These are phyloP conservation scores for Pantherophis alleghaniensis DNA, from an alignment of 2,797 vertebrate species.

Conservation along the genomic window DNA sequence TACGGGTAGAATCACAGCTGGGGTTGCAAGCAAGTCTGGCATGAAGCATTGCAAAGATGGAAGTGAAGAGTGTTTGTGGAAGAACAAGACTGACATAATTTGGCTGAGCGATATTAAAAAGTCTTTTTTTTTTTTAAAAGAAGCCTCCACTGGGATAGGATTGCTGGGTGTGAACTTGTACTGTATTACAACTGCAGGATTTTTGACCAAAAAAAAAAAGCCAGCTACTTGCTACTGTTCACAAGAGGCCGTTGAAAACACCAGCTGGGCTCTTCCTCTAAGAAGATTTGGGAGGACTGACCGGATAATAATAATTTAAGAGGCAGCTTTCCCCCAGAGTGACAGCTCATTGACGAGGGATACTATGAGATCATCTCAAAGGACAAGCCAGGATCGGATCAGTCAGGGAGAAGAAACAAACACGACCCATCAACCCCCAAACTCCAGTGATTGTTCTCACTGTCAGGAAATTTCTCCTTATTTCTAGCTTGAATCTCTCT, in stretches of 20 bases:
- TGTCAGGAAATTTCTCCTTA: no score
- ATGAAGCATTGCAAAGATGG: no score
- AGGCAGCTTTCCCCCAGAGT: conserved; percentile 8
- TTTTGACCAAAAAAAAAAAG: neutral
- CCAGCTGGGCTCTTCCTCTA: conserved; percentile 21
- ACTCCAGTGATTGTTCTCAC: neutral
- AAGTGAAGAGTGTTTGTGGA: neutral
- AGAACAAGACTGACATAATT: neutral
- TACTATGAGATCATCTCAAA: conserved; percentile 15
- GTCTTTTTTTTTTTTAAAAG: neutral
- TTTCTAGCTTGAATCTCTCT: no score
- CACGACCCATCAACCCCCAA: neutral
- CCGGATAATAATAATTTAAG: conserved; percentile 28
- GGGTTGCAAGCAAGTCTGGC: neutral
- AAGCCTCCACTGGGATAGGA: neutral
- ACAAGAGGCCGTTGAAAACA: neutral
- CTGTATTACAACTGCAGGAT: neutral
- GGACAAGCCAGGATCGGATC: neutral
- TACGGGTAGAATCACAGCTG: neutral
- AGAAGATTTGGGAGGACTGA: conserved; percentile 22
- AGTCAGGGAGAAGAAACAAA: neutral
- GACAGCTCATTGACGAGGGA: conserved; percentile 3
- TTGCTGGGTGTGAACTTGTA: neutral
- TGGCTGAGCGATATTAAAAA: neutral
- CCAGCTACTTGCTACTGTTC: neutral